phyloP scores from a whole-genome alignment of 2,888 invertebrate species.

The Willowsia nigromaculata region DNA sequence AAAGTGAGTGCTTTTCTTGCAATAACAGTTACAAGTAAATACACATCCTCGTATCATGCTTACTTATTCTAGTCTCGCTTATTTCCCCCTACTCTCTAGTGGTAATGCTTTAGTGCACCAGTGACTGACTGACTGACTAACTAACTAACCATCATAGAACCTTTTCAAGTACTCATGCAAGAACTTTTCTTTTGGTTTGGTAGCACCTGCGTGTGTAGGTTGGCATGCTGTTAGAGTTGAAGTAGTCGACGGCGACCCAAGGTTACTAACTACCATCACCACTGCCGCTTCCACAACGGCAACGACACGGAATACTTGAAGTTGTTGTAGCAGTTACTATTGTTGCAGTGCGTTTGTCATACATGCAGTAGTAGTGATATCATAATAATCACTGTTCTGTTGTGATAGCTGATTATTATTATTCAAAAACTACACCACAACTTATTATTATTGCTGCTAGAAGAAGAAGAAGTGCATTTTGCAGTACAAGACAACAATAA shows the following conservation, averaged over 20 bases:
- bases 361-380: neutral
- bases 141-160: slow-evolving; percentile 4
- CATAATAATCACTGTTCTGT: neutral
- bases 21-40: slow-evolving; percentile 21
- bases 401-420: neutral
- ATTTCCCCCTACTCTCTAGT: neutral
- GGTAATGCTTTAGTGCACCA: slow-evolving; percentile 31
- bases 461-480: slow-evolving; percentile 3
- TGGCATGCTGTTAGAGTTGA: neutral
- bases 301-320: slow-evolving; percentile 8
- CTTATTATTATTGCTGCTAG: slow-evolving; percentile 7
- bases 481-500: neutral
- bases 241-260: slow-evolving; percentile 30
- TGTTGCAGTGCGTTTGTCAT: neutral
- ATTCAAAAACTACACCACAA: neutral
- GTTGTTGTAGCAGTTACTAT: neutral
- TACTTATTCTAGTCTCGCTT: slow-evolving; percentile 12
- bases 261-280: slow-evolving; percentile 43
- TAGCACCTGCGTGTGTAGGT: neutral
- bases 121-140: slow-evolving; percentile 51
- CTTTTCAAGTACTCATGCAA: slow-evolving; percentile 1
- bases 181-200: slow-evolving; percentile 1
- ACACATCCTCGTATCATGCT: neutral
- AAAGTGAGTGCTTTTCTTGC: slow-evolving; percentile 59
- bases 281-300: slow-evolving; percentile 40